These are phyloP conservation scores for Grallaria varia DNA, from an alignment of 2,113 vertebrate genomes.

Conservation along the genomic window DNA sequence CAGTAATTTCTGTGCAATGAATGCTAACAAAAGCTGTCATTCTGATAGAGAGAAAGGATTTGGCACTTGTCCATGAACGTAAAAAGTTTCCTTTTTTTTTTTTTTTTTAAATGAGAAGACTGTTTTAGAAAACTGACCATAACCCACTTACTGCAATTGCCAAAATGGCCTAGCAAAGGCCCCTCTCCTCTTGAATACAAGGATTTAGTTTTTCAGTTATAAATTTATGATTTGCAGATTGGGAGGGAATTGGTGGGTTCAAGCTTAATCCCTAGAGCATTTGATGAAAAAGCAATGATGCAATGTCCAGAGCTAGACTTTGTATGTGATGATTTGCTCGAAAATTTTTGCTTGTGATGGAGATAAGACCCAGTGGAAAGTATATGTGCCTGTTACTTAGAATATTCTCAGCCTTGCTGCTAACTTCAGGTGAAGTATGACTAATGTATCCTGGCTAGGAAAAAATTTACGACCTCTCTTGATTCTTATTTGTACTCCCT, in stretches of 20 bases:
- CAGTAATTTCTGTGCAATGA: not conserved
- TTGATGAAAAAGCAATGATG: constrained; percentile 29
- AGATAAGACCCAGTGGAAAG: not conserved
- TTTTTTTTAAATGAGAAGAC: not conserved
- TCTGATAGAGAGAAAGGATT: not conserved
- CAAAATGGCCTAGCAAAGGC: not conserved
- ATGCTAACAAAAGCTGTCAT: not conserved
- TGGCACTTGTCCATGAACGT: not conserved
- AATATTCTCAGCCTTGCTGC: not conserved
- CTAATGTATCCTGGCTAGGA: not conserved
- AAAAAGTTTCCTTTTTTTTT: not conserved
- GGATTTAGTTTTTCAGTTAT: not conserved
- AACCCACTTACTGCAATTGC: not conserved
- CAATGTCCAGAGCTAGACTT: constrained; percentile 10
- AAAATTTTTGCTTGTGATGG: not conserved
- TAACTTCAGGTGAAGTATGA: not conserved
- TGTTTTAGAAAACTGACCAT: constrained; percentile 16
- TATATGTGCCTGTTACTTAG: not conserved
- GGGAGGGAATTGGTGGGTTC: constrained; percentile 9
- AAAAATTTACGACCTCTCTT: not conserved
- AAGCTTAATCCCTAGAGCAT: not conserved
- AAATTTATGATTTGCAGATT: constrained; percentile 47
- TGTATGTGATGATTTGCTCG: constrained; percentile 16
- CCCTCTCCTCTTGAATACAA: not conserved
- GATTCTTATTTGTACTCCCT: not conserved